A percentile compares a stretch with the other conserved stretches of the same genome.
Conservation (phyloP, 2,797 vertebrate species). For the Melanogrammus aeglefinus region DNA sequence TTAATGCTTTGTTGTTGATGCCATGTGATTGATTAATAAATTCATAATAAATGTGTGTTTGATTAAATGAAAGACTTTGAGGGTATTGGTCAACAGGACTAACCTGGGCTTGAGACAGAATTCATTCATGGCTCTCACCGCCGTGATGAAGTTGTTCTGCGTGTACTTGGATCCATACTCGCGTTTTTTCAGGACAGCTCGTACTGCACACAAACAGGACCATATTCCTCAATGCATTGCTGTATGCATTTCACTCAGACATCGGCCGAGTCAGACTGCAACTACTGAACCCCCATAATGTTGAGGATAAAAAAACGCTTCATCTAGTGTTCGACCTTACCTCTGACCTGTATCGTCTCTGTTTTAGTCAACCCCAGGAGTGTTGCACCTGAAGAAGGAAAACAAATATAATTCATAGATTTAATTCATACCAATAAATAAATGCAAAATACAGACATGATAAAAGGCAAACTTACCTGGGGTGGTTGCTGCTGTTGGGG, state of each 20-base stretch:
- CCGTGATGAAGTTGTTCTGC: conserved; percentile 98
- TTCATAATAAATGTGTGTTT: neutral
- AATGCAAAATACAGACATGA: neutral
- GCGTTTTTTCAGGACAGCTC: conserved; percentile 96
- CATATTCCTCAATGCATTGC: neutral
- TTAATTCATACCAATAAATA: neutral
- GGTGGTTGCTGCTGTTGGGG: neutral
- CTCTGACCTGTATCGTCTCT: conserved; percentile 94
- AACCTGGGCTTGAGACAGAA: conserved; percentile 99
- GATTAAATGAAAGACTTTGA: neutral
- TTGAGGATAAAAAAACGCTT: neutral
- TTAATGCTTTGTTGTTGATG: neutral
- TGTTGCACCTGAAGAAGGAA: conserved; percentile 37
- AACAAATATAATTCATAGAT: neutral
- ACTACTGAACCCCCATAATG: neutral
- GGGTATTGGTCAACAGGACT: neutral
- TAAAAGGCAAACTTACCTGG: neutral
- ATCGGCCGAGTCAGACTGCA: neutral
- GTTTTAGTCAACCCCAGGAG: conserved; percentile 64
- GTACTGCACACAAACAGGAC: conserved; percentile 74
- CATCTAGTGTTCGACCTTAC: conserved; percentile 63
- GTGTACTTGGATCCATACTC: conserved; percentile 96
- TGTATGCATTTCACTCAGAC: neutral
- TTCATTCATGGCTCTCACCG: conserved; percentile 97
- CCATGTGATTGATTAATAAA: neutral